A percentile compares a stretch with the other conserved stretches of the same genome.
Evolutionary conservation across 2,888 invertebrate genomes (phyloP).

Genomic region (Stenurella melanura): DNA sequence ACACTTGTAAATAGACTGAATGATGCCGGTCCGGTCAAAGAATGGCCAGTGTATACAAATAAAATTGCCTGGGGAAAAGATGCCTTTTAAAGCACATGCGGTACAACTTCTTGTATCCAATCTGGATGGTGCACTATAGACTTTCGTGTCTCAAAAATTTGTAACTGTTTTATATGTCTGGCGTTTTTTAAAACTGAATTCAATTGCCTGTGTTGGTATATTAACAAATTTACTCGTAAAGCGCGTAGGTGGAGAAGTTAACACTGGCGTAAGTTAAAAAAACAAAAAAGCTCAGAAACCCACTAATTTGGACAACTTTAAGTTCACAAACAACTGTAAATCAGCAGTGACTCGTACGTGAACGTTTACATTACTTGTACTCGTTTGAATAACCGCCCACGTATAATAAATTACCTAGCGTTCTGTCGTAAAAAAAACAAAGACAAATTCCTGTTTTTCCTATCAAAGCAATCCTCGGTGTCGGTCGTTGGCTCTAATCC

Average conservation of each 20-base stretch:
- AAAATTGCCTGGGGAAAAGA: no score
- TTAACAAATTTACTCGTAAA: background rate
- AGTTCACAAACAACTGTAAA: conserved; percentile 2
- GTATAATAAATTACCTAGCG: background rate
- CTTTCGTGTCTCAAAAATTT: no score
- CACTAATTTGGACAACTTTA: background rate
- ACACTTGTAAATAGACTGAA: no score
- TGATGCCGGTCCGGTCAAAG: no score
- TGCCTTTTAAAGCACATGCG: no score
- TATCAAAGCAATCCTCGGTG: background rate
- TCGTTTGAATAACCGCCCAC: conserved; percentile 7
- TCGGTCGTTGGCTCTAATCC: conserved; percentile 3
- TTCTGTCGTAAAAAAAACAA: conserved; percentile 5
- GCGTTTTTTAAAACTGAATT: no score
- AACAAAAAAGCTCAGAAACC: background rate
- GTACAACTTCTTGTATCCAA: no score
- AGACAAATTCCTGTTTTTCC: background rate
- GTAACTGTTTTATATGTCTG: no score
- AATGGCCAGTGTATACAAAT: no score
- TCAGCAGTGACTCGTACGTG: background rate
- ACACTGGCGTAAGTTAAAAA: background rate
- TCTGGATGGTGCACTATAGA: no score
- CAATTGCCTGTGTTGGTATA: background rate
- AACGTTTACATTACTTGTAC: background rate
- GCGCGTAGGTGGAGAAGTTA: background rate